These are phyloP conservation scores for Poeciliopsis infans DNA, from an alignment of 2,797 vertebrate genomes.

Conservation along the genomic window DNA sequence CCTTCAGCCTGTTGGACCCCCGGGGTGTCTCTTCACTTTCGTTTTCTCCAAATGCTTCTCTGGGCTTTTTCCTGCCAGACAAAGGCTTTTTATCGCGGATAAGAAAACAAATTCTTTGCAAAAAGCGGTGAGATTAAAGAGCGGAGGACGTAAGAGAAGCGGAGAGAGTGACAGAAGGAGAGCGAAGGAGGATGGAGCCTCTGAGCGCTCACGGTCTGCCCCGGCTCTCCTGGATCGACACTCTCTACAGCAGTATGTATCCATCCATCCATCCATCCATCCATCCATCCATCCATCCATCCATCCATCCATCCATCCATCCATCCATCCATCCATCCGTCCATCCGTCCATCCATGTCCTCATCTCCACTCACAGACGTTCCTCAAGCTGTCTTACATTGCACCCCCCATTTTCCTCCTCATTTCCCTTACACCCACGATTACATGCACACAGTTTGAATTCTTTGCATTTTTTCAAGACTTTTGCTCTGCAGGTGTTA, in stretches of 20 bases:
- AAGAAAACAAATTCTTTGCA: conserved; percentile 25
- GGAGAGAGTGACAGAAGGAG: conserved; percentile 56
- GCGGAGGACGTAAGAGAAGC: conserved; percentile 54
- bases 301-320: conserved; percentile 21
- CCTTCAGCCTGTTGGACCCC: conserved; percentile 65
- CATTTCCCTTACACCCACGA: conserved; percentile 36
- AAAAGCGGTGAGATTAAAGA: conserved; percentile 39
- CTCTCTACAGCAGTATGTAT: conserved; percentile 97
- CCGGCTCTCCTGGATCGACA: conserved; percentile 98
- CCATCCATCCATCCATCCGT: conserved; percentile 42
- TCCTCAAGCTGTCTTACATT: conserved; percentile 40
- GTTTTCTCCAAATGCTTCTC: conserved; percentile 40
- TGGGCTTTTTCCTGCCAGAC: conserved; percentile 51
- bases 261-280: conserved; percentile 20
- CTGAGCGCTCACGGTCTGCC: conserved; percentile 93
- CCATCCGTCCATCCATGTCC: conserved; percentile 23
- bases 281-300: not conserved
- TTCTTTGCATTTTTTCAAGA: conserved; percentile 45
- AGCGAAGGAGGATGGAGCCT: conserved; percentile 89
- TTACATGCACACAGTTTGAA: conserved; percentile 18
- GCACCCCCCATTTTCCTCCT: conserved; percentile 22
- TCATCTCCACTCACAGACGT: conserved; percentile 36
- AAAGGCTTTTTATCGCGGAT: conserved; percentile 59
- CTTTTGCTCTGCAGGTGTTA: conserved; percentile 61
- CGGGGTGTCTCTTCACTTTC: conserved; percentile 44